Base-by-base conservation (phyloP, 2,888 invertebrate genomes). In the Eulithis prunata region DNA sequence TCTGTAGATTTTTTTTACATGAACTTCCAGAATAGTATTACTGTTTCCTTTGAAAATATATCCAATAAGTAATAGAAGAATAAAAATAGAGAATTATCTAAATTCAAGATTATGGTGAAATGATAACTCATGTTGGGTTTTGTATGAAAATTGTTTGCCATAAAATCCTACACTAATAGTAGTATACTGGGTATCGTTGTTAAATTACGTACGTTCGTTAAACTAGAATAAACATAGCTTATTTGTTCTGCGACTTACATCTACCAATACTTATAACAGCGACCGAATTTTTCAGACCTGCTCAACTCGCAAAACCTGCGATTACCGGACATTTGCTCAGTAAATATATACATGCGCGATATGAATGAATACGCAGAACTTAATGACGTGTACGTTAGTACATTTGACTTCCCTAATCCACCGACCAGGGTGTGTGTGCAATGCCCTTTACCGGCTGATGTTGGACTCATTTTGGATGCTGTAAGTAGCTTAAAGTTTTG, bases 381-480 rank as follows among this genome's bases (percentile, higher is more conserved):
- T 71, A 99, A 98, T 85, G 93, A 94, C 70, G 95, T 96, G 14
- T 99, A 99, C 83, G 94, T 94, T 60, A 94, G 95, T 60, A 94
- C 95, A 71, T 96, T 98, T 80, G 94, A 94, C 75, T 95, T 96
- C 86, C 91, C 94, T 49, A 97, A 97, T 88, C 98, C 98, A 45
- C 98, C 98, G 8, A 96, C 96, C 1, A 94, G 98, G 59, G 97
- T 97, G 1, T 98, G 98, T 80, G 96, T 98, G 21, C 96, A 97
- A 83, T 95, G 95, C 76, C 97, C 97, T 13, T 89, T 97, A 72
- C 95, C 96, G 28, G 87, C 87, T 49, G 94, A 95, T 74, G 95
- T 95, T 57, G 97, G 97, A 69, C 94, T 97, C 58, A 94, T 97
- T 66, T 89, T 98, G 78, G 97, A 97, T 79, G 97, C 96, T 64